These are phyloP conservation scores for Tipula vernalis DNA, from an alignment of 2,888 invertebrate species.

Conservation along the genomic window DNA sequence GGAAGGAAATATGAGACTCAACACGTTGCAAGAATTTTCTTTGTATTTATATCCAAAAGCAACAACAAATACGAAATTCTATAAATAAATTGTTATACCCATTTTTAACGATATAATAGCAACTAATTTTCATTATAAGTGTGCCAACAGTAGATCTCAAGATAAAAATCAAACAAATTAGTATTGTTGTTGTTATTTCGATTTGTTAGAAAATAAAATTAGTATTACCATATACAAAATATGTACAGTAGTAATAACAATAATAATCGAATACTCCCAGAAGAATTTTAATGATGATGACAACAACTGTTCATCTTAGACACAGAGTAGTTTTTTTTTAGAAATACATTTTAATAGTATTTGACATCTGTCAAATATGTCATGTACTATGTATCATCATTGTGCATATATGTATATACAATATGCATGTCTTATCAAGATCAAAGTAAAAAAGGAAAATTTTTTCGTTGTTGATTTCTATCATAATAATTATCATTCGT, in stretches of 20 bases:
- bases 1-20: neutral
- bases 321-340: neutral
- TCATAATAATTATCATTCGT: neutral
- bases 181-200: neutral
- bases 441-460: neutral
- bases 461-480: neutral
- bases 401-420: neutral
- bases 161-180: neutral
- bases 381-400: neutral
- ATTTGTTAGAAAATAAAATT: neutral
- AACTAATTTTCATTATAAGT: constrained; percentile 4
- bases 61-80: neutral
- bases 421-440: neutral
- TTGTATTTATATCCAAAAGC: neutral
- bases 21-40: neutral
- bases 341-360: neutral
- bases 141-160: neutral
- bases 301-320: neutral
- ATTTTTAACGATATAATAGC: neutral
- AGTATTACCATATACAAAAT: neutral
- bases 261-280: neutral
- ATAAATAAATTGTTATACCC: neutral
- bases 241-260: neutral
- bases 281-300: neutral
- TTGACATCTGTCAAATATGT: neutral